Percentiles rank a stretch among this genome's conserved stretches.
Evolutionary conservation across 2,888 invertebrate genomes (phyloP).

Genomic region (Nasonovia ribisnigri): DNA sequence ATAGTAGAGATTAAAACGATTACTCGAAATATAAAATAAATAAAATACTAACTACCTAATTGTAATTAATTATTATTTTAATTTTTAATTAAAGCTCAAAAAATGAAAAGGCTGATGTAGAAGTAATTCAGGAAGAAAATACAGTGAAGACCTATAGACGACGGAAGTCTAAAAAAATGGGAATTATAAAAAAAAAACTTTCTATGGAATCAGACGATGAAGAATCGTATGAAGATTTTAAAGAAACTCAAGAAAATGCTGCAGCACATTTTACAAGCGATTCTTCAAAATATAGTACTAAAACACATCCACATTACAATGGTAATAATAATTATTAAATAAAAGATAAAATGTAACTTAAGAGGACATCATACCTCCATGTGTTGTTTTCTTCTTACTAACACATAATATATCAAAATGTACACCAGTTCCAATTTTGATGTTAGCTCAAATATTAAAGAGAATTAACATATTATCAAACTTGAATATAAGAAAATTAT

Average conservation of each 20-base stretch:
- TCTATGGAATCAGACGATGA: not conserved
- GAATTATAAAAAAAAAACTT: not conserved
- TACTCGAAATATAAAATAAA: not conserved
- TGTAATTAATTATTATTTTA: not conserved
- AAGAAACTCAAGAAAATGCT: constrained; percentile 4
- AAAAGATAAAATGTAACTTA: not conserved
- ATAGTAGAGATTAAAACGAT: not conserved
- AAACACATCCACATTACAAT: constrained; percentile 49
- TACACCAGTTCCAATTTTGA: no score
- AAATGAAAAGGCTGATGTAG: constrained; percentile 10
- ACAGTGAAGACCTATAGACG: constrained; percentile 23
- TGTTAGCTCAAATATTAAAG: no score
- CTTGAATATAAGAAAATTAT: no score
- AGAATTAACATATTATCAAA: no score
- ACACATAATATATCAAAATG: no score
- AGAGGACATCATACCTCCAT: no score
- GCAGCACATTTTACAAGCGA: constrained; percentile 62
- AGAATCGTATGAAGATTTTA: constrained; percentile 24
- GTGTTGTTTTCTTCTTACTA: no score
- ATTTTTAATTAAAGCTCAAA: constrained; percentile 14
- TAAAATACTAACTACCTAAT: not conserved
- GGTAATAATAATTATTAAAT: constrained; percentile 43
- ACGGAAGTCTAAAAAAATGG: constrained; percentile 25
- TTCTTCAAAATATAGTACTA: constrained; percentile 32
- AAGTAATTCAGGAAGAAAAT: constrained; percentile 42